Evolutionary conservation across 2,797 vertebrate genomes (phyloP), one percentile per base, ranked within the genome.

Genomic region (Dendrocincla fuliginosa): DNA sequence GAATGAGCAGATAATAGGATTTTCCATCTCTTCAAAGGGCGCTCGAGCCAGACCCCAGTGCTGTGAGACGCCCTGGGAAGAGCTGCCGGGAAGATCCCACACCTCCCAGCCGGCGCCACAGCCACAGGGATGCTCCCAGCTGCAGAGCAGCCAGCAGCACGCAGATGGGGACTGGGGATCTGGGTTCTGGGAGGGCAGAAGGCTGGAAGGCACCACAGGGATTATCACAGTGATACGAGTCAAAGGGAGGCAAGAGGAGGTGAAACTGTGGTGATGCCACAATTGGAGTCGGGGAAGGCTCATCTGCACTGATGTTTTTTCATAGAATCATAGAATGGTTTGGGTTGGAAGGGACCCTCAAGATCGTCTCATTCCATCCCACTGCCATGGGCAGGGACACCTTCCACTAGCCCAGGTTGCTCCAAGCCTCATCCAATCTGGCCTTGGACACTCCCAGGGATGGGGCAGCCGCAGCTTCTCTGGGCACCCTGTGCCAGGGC

Each of bases 1-100:
- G 95, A 96, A 95, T 93, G 94, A 97, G 96, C 94, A 95, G 92
- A 95, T 96, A 95, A 96, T 95, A 82, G 96, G 95, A 96, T 97
- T 97, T 96, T 92, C 95, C 49, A 2, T 78, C 84, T 93, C 91
- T 93, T 96, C 95, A 95, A 97, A 96, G 96, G 87, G 76, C 19
- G 10, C 3, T 61, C 2, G 27, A 96, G 88, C 73, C 83, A 33
- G 76, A 83, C 84, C 65, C 77, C n/a, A 0, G 82, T 7, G 6
- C 88, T 60, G 44, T 6, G 56, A 24, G 1, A 53, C 27, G 8
- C 93, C 85, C 88, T 74, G 92, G 93, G 90, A 96, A 90, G 93
- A 94, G 76, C 64, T 3, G 4, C 57, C 0, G 12, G 90, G 90
- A 94, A 88, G 39, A 94, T 94, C 88, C 80, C 19, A 4, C 80